A percentile compares a stretch with the other conserved stretches of the same genome.
Conservation (phyloP, 2,888 invertebrate species). For the Griposia aprilina region DNA sequence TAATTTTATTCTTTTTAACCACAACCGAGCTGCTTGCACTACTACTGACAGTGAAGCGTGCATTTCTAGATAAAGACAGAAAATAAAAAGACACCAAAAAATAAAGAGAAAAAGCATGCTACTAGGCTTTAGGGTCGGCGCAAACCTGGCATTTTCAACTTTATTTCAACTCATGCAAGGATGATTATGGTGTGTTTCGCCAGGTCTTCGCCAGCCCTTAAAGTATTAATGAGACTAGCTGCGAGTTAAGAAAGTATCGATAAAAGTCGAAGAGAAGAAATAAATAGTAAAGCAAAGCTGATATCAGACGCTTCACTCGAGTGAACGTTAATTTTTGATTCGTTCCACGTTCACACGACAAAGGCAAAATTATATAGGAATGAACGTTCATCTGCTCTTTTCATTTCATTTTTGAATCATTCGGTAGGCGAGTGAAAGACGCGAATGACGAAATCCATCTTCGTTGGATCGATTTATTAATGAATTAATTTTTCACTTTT, state of each 20-base stretch:
- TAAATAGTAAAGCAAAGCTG: neutral
- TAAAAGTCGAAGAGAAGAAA: neutral
- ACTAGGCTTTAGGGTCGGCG: neutral
- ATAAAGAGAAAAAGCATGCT: conserved; percentile 39
- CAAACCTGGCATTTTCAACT: neutral
- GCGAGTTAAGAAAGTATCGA: neutral
- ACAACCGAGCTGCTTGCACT: conserved; percentile 30
- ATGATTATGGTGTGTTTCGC: neutral
- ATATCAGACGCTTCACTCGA: neutral
- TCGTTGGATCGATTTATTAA: neutral
- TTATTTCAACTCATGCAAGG: conserved; percentile 2
- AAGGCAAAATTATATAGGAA: too few relatives aligned
- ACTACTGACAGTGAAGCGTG: conserved; percentile 30
- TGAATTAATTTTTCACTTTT: neutral
- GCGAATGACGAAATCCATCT: neutral
- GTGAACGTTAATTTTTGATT: neutral
- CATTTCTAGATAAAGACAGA: conserved; percentile 53
- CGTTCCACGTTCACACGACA: too few relatives aligned
- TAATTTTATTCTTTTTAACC: conserved; percentile 12
- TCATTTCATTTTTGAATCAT: neutral
- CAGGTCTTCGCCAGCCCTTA: neutral
- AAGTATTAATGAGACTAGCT: conserved; percentile 3
- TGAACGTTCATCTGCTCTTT: too few relatives aligned
- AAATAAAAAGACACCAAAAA: conserved; percentile 26
- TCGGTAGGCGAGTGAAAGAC: neutral